Base-by-base conservation (phyloP, 2,113 vertebrate species). In the Clarias macrocephalus region DNA sequence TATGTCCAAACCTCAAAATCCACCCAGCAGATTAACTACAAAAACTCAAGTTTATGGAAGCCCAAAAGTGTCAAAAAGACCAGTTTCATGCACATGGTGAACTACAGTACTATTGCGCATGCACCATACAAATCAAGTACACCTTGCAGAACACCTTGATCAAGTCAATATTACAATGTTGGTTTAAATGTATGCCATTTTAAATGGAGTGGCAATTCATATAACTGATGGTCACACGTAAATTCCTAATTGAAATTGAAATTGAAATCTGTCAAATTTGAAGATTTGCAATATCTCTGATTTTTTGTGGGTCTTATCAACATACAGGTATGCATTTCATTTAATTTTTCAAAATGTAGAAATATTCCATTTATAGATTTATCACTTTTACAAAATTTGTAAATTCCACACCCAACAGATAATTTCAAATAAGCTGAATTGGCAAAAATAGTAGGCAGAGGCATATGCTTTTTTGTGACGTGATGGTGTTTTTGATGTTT, bases 1-100 rank as follows among this genome's bases (percentile, higher is more conserved):
- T 30, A 60, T 37, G 56, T 33, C 28, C 57, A 81, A 81, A 62
- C 57, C 79, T 81, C 79, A 62, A 80, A 80, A 80, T 15, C 30
- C 79, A 25, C 11, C 57, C 30, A 81, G 59, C 1, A 81, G 30
- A 81, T 81, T 42, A 62, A 42, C 79, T 80, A 81, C 19, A 7
- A 62, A 62, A 10, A n/a, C 11, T 15, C 25, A 62, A 42, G 79
- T 37, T 62, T 62, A 81, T 81, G 57, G 79, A 62, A 42, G 79
- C 7, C 30, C 0, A 42, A 81, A 62, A 62, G 79, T 6, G 11
- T 81, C 57, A 81, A 81, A 33, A 56, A 28, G 16, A 52, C 5
- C 10, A 57, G 25, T 48, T 15, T 33, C 19, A 4, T 54, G 21
- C 42, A 76, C n/a, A 42, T 52, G 42, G 3, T 73, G 7, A 21